Base-by-base conservation (phyloP, 1,140 invertebrate species). In the Ectropis grisescens region DNA sequence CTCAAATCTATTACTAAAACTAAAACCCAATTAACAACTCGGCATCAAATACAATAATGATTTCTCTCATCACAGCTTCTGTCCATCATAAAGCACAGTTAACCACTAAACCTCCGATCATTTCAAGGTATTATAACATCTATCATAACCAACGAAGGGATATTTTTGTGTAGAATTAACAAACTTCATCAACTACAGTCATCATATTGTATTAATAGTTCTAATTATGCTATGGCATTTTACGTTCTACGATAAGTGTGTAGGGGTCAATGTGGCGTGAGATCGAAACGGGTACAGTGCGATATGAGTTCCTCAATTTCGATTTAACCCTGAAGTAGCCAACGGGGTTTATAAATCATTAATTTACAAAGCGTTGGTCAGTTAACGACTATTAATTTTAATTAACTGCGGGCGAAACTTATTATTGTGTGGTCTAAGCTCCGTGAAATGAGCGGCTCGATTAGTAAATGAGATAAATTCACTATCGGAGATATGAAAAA, bases 381-480 rank as follows among this genome's bases (percentile, higher is more conserved):
- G 54, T 51, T 66, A 56, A 47, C 45, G 41, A 48, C 54, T 68
- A 74, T 74, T 68, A 68, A 74, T 74, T 61, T 66, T 74, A 62
- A 74, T 74, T 74, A 70, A 65, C 54, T 56, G 39, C 49, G 54
- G 60, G 58, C 46, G 49, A 64, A 57, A 41, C 36, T 42, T 46
- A 40, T 46, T 50, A 30, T 13, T 23, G 26, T 26, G 13, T 38
- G 47, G 48, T 32, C 2, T 29, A 49, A 58, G 28, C 28, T 10
- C 36, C 22, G 25, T 38, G 39, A 24, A 26, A 7, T 12, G n/a
- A 28, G 42, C 36, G 29, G 9, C 1, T 16, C 11, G 9, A 25
- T 33, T 10, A 41, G 33, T 14, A 24, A 2, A 13, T 32, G 24
- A 29, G 25, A 29, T 29, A 11, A 13, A 34, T 29, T 0, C 10